A percentile compares a stretch with the other conserved stretches of the same genome.
phyloP scores from a whole-genome alignment of 2,888 invertebrate genomes.

The Lysandra bellargus region DNA sequence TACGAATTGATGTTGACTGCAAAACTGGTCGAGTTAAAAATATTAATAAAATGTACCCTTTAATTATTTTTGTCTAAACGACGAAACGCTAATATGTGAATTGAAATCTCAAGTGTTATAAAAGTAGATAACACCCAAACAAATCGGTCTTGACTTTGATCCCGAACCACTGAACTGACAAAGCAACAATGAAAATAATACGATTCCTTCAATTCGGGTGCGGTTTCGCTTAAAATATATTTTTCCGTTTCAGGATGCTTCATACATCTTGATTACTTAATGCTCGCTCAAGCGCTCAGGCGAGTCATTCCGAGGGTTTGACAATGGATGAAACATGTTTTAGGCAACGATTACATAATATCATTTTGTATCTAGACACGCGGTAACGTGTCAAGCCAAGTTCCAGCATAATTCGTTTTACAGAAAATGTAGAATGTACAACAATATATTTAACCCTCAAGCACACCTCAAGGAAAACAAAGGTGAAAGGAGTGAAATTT shows the following conservation, averaged over 20 bases:
- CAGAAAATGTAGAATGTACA: neutral
- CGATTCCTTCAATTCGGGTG: neutral
- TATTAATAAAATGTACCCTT: too few species aligned
- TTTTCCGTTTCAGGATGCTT: constrained; percentile 51
- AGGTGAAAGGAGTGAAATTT: neutral
- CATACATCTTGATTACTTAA: constrained; percentile 50
- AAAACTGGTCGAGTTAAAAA: too few species aligned
- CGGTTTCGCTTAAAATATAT: constrained; percentile 48
- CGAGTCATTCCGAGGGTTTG: constrained; percentile 39
- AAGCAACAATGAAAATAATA: neutral
- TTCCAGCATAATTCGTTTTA: neutral
- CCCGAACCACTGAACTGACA: neutral
- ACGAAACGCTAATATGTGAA: neutral
- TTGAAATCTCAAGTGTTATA: neutral
- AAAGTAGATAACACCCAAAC: neutral
- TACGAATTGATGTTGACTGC: too few species aligned
- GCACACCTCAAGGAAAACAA: neutral
- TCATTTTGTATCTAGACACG: neutral
- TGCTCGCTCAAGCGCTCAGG: constrained; percentile 45
- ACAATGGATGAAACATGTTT: constrained; percentile 27
- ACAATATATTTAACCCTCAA: neutral
- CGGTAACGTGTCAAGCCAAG: too few species aligned
- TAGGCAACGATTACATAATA: constrained; percentile 6
- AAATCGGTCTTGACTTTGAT: neutral
- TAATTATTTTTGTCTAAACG: too few species aligned